phyloP scores from a whole-genome alignment of 2,797 vertebrate species.

The Scomberomorus guttatus region DNA sequence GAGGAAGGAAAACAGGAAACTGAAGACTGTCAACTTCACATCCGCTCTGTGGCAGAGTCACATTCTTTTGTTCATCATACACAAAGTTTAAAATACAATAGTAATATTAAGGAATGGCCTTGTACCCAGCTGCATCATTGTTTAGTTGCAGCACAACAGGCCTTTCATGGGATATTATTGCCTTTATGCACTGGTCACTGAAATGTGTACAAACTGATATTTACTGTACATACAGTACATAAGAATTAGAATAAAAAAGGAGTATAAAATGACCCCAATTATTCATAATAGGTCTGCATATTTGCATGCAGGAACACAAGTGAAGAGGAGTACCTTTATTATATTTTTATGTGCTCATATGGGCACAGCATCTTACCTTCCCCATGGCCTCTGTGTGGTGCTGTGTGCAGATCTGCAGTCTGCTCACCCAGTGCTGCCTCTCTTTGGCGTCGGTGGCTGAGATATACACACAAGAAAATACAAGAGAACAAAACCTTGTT shows the following conservation, averaged over 20 bases:
- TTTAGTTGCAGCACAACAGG: too few species aligned
- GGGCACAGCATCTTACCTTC: slow-evolving; percentile 86
- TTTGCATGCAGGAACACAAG: neutral
- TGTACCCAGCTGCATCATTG: neutral
- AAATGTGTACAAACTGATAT: neutral
- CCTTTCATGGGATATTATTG: too few species aligned
- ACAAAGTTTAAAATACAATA: neutral
- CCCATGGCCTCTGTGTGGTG: slow-evolving; percentile 99
- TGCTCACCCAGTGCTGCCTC: slow-evolving; percentile 98
- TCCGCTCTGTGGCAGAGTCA: neutral
- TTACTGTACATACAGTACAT: neutral
- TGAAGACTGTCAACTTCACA: slow-evolving; percentile 16
- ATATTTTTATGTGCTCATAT: neutral
- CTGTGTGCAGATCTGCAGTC: slow-evolving; percentile 97
- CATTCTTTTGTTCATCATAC: neutral
- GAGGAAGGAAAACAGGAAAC: slow-evolving; percentile 46
- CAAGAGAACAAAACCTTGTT: slow-evolving; percentile 30
- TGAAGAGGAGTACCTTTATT: neutral
- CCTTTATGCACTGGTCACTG: too few species aligned
- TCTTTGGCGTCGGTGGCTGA: slow-evolving; percentile 97
- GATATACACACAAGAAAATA: slow-evolving; percentile 22
- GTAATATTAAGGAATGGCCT: neutral
- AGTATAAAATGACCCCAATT: too few species aligned
- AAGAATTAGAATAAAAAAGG: too few species aligned
- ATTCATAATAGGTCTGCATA: neutral